A percentile compares a stretch with the other conserved stretches of the same genome.
Evolutionary conservation across 1,140 invertebrate species (phyloP).

Genomic region (Euborellia annulipes): DNA sequence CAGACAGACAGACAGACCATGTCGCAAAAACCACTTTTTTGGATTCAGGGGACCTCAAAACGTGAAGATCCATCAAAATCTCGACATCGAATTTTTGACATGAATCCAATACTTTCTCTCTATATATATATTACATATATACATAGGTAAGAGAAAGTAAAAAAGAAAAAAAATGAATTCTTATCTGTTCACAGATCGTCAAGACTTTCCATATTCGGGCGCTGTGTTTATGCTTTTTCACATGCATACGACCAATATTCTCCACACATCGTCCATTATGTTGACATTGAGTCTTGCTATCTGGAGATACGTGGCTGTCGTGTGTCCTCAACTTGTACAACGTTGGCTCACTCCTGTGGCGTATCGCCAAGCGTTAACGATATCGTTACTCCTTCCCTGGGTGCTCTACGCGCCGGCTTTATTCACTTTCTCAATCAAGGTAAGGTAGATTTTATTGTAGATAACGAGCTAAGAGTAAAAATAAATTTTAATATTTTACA

Average conservation of each 20-base stretch:
- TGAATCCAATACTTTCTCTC: too few relatives aligned
- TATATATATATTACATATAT: too few relatives aligned
- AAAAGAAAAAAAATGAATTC: too few relatives aligned
- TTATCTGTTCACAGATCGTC: slow-evolving; percentile 28
- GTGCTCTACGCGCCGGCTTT: slow-evolving; percentile 15
- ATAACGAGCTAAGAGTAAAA: slow-evolving; percentile 35
- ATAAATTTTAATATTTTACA: too few relatives aligned
- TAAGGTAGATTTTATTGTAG: slow-evolving; percentile 1
- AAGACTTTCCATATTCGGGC: slow-evolving; percentile 57
- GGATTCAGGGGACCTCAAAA: too few relatives aligned
- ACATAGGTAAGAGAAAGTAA: too few relatives aligned
- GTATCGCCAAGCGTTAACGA: slow-evolving; percentile 1
- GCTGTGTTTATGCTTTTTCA: slow-evolving; percentile 68
- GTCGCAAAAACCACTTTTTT: too few relatives aligned
- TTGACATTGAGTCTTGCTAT: slow-evolving; percentile 80
- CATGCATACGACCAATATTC: slow-evolving; percentile 66
- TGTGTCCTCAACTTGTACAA: slow-evolving; percentile 22
- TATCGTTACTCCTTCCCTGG: not conserved
- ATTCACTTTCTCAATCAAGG: slow-evolving; percentile 21
- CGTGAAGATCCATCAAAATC: too few relatives aligned
- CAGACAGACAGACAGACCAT: too few relatives aligned
- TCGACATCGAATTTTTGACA: too few relatives aligned
- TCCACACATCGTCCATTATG: slow-evolving; percentile 87
- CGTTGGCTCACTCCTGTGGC: slow-evolving; percentile 25
- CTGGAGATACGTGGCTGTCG: slow-evolving; percentile 71